These are phyloP conservation scores for Circaetus cinerascens DNA, from an alignment of 2,113 vertebrate species.

Conservation along the genomic window DNA sequence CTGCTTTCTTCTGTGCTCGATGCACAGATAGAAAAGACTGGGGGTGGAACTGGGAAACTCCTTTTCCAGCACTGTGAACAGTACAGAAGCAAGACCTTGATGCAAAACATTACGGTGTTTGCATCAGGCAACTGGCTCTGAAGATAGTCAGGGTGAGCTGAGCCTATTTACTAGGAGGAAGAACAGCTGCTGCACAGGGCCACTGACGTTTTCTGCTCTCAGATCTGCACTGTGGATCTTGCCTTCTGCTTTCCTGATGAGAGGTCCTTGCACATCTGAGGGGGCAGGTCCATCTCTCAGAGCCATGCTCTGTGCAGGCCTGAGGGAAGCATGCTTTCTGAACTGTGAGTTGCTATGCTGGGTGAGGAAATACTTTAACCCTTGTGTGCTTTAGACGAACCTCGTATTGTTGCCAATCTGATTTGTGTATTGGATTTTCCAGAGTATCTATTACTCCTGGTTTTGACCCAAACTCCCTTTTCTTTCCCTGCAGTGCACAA, in stretches of 20 bases:
- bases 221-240: constrained; percentile 32
- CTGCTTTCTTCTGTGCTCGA: not conserved
- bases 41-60: not conserved
- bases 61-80: constrained; percentile 40
- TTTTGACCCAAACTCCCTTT: not conserved
- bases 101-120: constrained; percentile 54
- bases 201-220: not conserved
- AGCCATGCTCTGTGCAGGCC: not conserved
- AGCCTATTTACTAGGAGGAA: constrained; percentile 6
- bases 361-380: not conserved
- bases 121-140: constrained; percentile 52
- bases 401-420: not conserved
- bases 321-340: not conserved
- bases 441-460: not conserved
- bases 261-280: not conserved
- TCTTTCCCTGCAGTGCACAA: not conserved
- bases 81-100: constrained; percentile 21
- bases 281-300: not conserved
- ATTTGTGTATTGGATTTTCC: not conserved
- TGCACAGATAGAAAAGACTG: not conserved
- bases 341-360: not conserved
- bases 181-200: not conserved
- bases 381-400: not conserved
- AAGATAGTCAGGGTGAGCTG: constrained; percentile 64
- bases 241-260: constrained; percentile 25